Percentiles rank a stretch among this genome's conserved stretches.
Evolutionary conservation across 2,113 vertebrate species (phyloP).

Genomic region (Micromys minutus): DNA sequence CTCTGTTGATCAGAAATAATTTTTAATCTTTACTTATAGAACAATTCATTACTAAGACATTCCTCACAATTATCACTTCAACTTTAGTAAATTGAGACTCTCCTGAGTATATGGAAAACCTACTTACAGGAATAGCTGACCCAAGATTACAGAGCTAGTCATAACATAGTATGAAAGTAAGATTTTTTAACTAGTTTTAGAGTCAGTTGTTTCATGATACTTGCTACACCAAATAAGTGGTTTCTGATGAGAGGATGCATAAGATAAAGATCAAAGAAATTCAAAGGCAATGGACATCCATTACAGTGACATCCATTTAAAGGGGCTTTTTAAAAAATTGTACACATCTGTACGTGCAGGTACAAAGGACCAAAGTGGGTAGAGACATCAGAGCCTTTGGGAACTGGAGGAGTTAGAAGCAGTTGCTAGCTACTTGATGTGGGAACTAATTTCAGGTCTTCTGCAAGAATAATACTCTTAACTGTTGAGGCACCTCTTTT

Average conservation of each 20-base stretch:
- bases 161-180: background rate
- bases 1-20: background rate
- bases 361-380: background rate
- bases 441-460: background rate
- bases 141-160: background rate
- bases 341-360: too few species aligned
- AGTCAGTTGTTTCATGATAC: background rate
- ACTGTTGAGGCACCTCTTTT: background rate
- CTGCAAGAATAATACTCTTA: background rate
- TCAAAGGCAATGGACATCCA: background rate
- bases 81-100: background rate
- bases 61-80: conserved; percentile 19
- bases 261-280: conserved; percentile 35
- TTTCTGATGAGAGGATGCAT: conserved; percentile 41
- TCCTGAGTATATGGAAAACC: background rate
- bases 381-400: background rate
- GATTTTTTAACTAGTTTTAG: background rate
- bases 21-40: conserved; percentile 35
- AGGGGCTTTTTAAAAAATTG: background rate
- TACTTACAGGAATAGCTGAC: background rate
- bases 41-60: conserved; percentile 41
- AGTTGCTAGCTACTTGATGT: background rate
- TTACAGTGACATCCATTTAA: background rate
- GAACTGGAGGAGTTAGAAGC: background rate
- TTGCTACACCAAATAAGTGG: background rate